Evolutionary conservation across 2,113 vertebrate species (phyloP).

Genomic region (Stigmatopora argus): DNA sequence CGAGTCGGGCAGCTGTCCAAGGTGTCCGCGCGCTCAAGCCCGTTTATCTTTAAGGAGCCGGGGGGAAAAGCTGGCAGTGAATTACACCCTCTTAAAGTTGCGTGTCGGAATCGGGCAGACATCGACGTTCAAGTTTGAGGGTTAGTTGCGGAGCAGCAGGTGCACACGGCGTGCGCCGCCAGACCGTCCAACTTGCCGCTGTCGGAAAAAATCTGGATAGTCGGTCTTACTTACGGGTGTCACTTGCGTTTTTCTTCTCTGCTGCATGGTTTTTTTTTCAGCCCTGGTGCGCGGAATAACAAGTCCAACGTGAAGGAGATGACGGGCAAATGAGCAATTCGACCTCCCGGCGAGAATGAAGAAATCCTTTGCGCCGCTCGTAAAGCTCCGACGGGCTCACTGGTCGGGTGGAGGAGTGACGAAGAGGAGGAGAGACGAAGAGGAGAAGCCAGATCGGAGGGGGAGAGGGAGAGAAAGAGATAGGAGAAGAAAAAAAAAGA

Average conservation of each 20-base stretch:
- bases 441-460: not conserved
- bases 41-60: not conserved
- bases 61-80: not conserved
- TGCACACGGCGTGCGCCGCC: not conserved
- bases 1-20: slow-evolving; percentile 53
- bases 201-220: not conserved
- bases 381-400: slow-evolving; percentile 74
- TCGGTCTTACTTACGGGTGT: slow-evolving; percentile 50
- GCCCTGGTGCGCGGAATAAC: slow-evolving; percentile 5
- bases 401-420: slow-evolving; percentile 84
- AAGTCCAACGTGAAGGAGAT: slow-evolving; percentile 44
- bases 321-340: slow-evolving; percentile 9
- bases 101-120: rapidly evolving
- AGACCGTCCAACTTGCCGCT: not conserved
- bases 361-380: slow-evolving; percentile 56
- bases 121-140: not conserved
- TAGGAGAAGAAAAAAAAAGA: slow-evolving; percentile 62
- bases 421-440: slow-evolving; percentile 29
- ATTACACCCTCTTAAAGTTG: not conserved
- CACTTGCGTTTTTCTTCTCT: slow-evolving; percentile 40
- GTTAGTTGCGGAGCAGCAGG: not conserved
- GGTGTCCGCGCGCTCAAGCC: not conserved
- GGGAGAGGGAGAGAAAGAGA: not conserved
- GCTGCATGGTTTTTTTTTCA: slow-evolving; percentile 44
- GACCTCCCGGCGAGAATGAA: not conserved